A percentile compares a stretch with the other conserved stretches of the same genome.
Conservation (phyloP, 2,797 vertebrate genomes). For the Molossus alvarezi region DNA sequence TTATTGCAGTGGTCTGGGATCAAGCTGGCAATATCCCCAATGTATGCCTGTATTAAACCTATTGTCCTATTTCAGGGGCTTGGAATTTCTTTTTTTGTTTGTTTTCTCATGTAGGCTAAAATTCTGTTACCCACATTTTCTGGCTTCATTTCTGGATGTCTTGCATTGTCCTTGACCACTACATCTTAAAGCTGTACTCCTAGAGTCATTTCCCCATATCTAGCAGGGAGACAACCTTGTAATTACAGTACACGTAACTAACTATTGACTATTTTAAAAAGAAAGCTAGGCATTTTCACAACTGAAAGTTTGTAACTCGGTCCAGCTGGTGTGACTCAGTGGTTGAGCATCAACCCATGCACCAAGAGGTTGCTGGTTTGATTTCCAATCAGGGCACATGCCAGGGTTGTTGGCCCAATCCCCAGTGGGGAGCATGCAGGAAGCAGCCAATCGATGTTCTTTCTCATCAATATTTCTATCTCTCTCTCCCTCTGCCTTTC, state of each 20-base stretch:
- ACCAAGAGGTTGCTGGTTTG: too few relatives aligned
- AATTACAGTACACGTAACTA: background rate
- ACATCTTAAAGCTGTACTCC: background rate
- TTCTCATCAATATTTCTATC: too few relatives aligned
- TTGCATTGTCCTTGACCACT: background rate
- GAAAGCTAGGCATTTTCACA: background rate
- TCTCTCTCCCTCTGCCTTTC: too few relatives aligned
- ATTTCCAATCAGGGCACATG: too few relatives aligned
- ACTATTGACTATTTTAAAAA: background rate
- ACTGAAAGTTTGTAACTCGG: background rate
- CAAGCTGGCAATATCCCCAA: background rate
- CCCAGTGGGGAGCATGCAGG: too few relatives aligned
- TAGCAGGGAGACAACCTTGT: background rate
- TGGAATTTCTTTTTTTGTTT: background rate
- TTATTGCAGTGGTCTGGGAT: background rate
- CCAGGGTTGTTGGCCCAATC: too few relatives aligned
- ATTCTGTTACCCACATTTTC: background rate
- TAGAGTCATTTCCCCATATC: background rate
- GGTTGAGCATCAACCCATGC: too few relatives aligned
- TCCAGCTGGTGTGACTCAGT: too few relatives aligned
- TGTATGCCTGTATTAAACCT: background rate
- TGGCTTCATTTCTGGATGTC: background rate
- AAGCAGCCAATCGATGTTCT: too few relatives aligned
- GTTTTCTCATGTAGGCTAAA: background rate
- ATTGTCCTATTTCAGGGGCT: background rate